phyloP scores from a whole-genome alignment of 2,888 invertebrate genomes.

The Prionchulus punctatus region DNA sequence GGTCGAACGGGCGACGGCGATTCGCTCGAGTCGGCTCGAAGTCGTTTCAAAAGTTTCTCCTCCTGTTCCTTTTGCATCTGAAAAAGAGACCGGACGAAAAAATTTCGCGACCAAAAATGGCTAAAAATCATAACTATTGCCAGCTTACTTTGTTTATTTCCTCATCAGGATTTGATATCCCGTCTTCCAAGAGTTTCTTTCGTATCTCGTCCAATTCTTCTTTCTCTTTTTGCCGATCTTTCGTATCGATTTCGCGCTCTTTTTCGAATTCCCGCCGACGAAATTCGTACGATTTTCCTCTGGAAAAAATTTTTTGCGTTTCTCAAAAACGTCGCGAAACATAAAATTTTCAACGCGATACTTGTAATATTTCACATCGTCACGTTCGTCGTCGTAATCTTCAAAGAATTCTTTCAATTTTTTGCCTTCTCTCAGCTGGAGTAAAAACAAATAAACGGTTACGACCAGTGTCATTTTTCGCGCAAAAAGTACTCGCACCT shows the following conservation, averaged over 20 bases:
- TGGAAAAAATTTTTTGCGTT: constrained; percentile 23
- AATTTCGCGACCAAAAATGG: not conserved
- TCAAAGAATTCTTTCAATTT: constrained; percentile 90
- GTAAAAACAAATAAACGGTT: not conserved
- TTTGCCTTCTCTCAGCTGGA: constrained; percentile 57
- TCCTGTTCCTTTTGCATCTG: constrained; percentile 56
- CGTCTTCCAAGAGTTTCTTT: constrained; percentile 47
- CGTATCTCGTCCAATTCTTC: constrained; percentile 70
- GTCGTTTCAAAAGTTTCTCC: constrained; percentile 40
- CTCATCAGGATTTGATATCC: constrained; percentile 39
- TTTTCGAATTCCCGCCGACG: constrained; percentile 77
- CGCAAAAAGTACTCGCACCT: constrained; percentile 31
- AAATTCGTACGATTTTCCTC: constrained; percentile 69
- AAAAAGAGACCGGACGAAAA: constrained; percentile 14
- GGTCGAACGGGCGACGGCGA: not conserved
- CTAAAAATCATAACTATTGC: no score
- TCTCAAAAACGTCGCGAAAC: not conserved
- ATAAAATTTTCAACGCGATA: constrained; percentile 31
- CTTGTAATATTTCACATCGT: constrained; percentile 93
- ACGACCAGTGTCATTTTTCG: not conserved
- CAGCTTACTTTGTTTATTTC: constrained; percentile 22
- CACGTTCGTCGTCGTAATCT: constrained; percentile 94
- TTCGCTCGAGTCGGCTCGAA: constrained; percentile 3
- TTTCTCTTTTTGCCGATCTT: constrained; percentile 68
- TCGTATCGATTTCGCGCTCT: constrained; percentile 75